These are phyloP conservation scores for Aratinga solstitialis DNA, from an alignment of 2,797 vertebrate genomes.

Conservation along the genomic window DNA sequence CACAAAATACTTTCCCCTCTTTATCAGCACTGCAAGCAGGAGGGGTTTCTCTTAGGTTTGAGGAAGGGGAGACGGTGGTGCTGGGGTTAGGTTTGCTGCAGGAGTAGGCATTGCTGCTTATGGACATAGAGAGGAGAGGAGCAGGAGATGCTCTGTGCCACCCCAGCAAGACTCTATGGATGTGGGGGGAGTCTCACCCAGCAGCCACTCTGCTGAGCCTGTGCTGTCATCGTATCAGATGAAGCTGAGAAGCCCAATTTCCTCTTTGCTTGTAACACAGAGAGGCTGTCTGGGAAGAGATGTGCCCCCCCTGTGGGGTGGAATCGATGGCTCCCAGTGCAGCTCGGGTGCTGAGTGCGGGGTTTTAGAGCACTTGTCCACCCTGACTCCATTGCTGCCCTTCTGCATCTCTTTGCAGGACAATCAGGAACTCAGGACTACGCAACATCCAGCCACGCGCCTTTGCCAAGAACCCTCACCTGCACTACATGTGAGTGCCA, in stretches of 20 bases:
- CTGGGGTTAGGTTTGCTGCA: neutral
- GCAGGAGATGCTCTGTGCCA: neutral
- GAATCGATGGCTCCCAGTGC: fast-evolving
- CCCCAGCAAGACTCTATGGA: neutral
- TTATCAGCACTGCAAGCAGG: neutral
- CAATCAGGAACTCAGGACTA: conserved; percentile 91
- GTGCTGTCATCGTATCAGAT: fast-evolving
- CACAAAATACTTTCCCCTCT: neutral
- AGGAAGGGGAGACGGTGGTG: neutral
- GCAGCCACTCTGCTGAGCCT: neutral
- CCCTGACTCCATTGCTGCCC: neutral
- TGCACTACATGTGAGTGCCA: conserved; percentile 93
- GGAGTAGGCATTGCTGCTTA: neutral
- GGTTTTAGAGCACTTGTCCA: neutral
- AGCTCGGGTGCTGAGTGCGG: fast-evolving
- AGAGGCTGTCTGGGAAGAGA: neutral
- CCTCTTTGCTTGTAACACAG: neutral
- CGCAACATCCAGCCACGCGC: conserved; percentile 85
- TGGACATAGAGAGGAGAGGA: neutral
- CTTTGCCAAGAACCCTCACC: conserved; percentile 92
- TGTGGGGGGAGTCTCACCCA: fast-evolving
- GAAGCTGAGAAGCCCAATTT: neutral
- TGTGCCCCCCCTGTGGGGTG: too few species aligned
- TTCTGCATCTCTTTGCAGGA: conserved; percentile 76
- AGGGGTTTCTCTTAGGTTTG: neutral